Conservation (phyloP, 1,140 invertebrate genomes). For the Linepithema humile region DNA sequence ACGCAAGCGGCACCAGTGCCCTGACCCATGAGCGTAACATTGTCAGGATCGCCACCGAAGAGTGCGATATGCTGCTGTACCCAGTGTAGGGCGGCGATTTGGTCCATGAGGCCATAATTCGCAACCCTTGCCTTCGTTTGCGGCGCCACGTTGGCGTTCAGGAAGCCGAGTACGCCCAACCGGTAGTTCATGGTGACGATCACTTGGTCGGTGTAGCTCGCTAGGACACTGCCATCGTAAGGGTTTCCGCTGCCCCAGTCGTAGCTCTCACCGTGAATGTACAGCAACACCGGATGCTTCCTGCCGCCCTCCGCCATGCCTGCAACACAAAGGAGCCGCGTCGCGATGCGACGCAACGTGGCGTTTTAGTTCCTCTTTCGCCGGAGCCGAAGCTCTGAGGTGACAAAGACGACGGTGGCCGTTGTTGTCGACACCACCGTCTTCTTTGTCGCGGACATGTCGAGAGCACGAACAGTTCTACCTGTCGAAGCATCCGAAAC, state of each 20-base stretch:
- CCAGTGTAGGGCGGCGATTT: conserved; percentile 96
- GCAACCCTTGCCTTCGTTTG: conserved; percentile 92
- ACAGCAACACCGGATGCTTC: conserved; percentile 94
- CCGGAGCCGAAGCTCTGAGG: conserved; percentile 5
- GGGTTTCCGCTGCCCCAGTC: conserved; percentile 98
- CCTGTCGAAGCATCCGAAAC: conserved; percentile 47
- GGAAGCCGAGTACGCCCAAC: conserved; percentile 96
- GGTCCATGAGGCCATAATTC: conserved; percentile 97
- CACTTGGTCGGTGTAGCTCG: conserved; percentile 95
- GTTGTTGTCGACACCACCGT: conserved; percentile 5
- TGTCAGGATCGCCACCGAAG: conserved; percentile 95
- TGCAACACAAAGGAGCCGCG: conserved; percentile 65
- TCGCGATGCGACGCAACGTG: conserved; percentile 46
- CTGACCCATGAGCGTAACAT: conserved; percentile 96
- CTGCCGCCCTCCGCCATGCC: conserved; percentile 84
- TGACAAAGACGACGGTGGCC: conserved; percentile 33
- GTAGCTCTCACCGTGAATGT: conserved; percentile 97
- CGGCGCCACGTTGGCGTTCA: conserved; percentile 93
- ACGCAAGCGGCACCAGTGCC: conserved; percentile 97
- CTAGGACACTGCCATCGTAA: conserved; percentile 96
- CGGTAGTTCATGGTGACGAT: conserved; percentile 98
- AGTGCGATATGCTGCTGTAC: conserved; percentile 95
- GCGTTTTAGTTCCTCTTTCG: conserved; percentile 41
- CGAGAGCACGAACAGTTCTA: conserved; percentile 31
- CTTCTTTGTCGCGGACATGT: conserved; percentile 37